Evolutionary conservation across 2,797 vertebrate genomes (phyloP), one percentile per base, ranked within the genome.

Genomic region (Takifugu rubripes): DNA sequence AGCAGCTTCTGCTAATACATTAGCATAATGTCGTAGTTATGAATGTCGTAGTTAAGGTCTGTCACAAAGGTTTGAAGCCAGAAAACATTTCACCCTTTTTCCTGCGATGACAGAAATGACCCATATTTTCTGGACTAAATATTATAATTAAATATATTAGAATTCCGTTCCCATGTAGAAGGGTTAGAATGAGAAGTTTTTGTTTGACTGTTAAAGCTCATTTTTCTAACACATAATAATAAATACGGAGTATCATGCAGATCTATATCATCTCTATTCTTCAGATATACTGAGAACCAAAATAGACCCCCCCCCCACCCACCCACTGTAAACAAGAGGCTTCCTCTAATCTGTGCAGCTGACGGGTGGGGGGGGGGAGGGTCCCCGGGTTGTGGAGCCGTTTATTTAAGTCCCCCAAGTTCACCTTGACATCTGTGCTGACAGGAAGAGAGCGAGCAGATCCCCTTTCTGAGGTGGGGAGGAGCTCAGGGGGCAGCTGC

Each of bases 371-470:
- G 49, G 50, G 55, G 3, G 16, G 43, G 52, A 31, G 49, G 78
- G 71, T 71, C 68, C 59, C 54, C 61, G 84, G 83, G 81, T 85
- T 58, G 55, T 40, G 40, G 66, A 71, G 76, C 49, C 57, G 62
- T 88, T 89, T 91, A 91, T 92, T 92, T 91, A 90, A 91, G 86
- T 69, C 84, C 80, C 74, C 79, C 84, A 88, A 88, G 89, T 92
- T 92, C 89, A 92, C 89, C 91, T 92, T 92, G 90, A 91, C 84
- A 79, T 91, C 75, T 82, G 83, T 78, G 88, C 83, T 90, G 90
- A 92, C 89, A 92, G 90, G 90, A 91, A 90, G 85, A 87, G 84
- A 67, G 79, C 68, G 67, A 64, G 78, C 77, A 74, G 85, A 91
- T 92, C 87, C 82, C 70, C 86, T 92, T 92, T 90, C 90, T 83